These are phyloP conservation scores for Drosophila pectinifera DNA, from an alignment of 1,140 invertebrate genomes.

Conservation along the genomic window DNA sequence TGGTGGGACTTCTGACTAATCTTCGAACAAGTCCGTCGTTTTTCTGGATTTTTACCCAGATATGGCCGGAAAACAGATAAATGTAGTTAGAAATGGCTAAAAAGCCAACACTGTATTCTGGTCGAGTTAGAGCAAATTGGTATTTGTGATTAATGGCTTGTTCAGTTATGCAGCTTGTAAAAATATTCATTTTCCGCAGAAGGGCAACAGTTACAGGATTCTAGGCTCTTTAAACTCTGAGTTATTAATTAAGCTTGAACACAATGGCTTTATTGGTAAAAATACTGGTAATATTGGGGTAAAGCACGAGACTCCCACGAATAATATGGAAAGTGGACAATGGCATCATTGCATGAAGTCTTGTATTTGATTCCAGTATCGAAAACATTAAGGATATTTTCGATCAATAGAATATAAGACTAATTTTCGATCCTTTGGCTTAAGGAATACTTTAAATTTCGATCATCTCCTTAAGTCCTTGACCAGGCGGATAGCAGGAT, in stretches of 20 bases:
- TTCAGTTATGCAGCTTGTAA: too few relatives aligned
- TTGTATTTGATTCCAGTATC: conserved; percentile 6
- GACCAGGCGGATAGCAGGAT: neutral
- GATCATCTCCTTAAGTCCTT: conserved; percentile 1
- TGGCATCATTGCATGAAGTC: neutral
- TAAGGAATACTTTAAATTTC: too few relatives aligned
- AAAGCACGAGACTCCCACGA: neutral
- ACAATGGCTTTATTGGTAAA: conserved; percentile 1
- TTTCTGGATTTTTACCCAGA: neutral
- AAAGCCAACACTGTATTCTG: neutral
- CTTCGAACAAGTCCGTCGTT: neutral
- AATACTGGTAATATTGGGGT: conserved; percentile 2
- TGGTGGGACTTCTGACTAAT: neutral
- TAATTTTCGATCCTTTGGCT: too few relatives aligned
- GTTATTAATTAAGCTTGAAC: neutral
- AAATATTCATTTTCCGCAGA: neutral
- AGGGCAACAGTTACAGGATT: too few relatives aligned
- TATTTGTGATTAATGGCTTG: neutral
- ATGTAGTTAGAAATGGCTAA: neutral
- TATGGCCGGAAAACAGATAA: neutral
- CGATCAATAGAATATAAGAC: too few relatives aligned
- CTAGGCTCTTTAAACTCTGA: neutral
- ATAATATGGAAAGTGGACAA: neutral
- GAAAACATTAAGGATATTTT: too few relatives aligned
- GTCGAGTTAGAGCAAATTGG: neutral